phyloP scores from a whole-genome alignment of 2,888 invertebrate species.

The Lepas anatifera region DNA sequence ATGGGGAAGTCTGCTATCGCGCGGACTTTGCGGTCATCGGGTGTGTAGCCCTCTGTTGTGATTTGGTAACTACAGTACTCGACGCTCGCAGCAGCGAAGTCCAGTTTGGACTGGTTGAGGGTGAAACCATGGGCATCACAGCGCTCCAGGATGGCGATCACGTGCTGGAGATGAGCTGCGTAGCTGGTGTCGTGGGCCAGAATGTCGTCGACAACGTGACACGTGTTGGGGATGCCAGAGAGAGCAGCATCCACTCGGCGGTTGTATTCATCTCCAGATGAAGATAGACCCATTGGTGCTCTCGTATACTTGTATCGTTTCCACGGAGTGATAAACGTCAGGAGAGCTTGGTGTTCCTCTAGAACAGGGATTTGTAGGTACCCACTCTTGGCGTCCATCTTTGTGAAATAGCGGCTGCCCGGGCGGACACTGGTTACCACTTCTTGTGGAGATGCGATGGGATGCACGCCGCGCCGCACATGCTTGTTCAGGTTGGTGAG shows the following conservation, averaged over 20 bases:
- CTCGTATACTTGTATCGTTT: neutral
- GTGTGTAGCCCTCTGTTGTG: neutral
- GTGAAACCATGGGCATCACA: neutral
- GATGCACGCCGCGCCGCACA: too few species aligned
- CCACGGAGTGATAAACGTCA: neutral
- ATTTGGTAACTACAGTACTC: slow-evolving; percentile 3
- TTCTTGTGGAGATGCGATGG: too few species aligned
- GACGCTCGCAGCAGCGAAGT: neutral
- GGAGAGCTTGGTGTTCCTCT: neutral
- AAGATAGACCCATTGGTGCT: neutral
- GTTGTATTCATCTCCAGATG: neutral
- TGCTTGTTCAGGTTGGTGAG: too few species aligned
- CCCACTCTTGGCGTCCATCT: neutral
- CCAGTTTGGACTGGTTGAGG: neutral
- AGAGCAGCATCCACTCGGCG: neutral
- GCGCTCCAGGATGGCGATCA: neutral
- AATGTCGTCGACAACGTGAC: neutral
- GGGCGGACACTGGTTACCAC: too few species aligned
- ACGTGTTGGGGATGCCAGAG: neutral
- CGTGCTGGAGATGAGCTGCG: neutral
- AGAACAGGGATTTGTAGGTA: neutral
- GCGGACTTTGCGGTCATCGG: slow-evolving; percentile 8
- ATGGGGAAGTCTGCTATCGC: slow-evolving; percentile 16
- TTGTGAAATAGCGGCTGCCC: too few species aligned
- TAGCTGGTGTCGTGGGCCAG: neutral